phyloP scores from a whole-genome alignment of 2,797 vertebrate genomes.

The Catharus ustulatus region DNA sequence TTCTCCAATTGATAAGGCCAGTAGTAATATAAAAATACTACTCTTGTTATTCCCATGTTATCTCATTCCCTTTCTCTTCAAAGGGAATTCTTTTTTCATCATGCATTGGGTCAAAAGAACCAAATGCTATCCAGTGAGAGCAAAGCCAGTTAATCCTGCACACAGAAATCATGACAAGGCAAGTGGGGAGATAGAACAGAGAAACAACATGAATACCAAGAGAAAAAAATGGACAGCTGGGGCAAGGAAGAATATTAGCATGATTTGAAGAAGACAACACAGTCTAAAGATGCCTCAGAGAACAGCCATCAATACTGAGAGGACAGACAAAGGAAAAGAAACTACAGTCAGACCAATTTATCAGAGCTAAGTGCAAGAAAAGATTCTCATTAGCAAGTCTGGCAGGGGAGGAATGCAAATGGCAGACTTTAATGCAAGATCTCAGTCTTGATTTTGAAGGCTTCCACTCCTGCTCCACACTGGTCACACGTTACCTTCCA shows the following conservation, averaged over 20 bases:
- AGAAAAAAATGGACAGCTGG: background rate
- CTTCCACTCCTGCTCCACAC: background rate
- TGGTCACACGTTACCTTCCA: constrained; percentile 83
- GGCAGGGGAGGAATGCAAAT: background rate
- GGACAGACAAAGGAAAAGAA: background rate
- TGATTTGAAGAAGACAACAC: background rate
- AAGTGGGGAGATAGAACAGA: background rate
- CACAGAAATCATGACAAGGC: background rate
- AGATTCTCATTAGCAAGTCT: background rate
- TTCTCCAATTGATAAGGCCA: background rate
- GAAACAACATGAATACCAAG: background rate
- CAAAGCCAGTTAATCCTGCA: background rate
- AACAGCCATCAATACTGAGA: background rate
- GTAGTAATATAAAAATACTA: background rate
- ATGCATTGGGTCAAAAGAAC: background rate
- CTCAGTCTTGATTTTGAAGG: background rate
- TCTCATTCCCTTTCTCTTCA: background rate
- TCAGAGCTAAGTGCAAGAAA: background rate
- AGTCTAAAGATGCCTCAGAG: background rate
- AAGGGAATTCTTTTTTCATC: background rate
- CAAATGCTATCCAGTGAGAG: background rate
- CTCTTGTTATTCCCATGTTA: background rate
- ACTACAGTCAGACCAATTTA: background rate
- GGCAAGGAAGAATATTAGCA: background rate
- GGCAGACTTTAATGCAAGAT: background rate